Conservation (phyloP, 2,113 vertebrate species). For the Octodon degus region DNA sequence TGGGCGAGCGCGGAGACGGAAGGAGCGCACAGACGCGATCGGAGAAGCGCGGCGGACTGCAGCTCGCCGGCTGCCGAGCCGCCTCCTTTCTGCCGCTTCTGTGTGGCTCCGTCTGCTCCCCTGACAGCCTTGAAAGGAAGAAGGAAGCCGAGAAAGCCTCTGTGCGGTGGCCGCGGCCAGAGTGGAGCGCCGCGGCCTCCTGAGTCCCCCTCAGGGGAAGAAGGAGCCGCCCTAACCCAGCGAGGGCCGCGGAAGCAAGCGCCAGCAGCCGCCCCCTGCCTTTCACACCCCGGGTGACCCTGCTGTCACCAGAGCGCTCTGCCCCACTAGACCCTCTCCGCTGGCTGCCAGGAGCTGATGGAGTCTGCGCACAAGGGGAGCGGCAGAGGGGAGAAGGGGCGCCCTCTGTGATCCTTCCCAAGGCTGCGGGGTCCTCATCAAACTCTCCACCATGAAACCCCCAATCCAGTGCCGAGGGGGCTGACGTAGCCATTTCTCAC, state of each 20-base stretch:
- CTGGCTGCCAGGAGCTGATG: background rate
- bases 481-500: background rate
- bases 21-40: background rate
- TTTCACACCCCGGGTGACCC: background rate
- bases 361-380: rapidly evolving
- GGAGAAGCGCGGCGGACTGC: background rate
- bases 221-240: background rate
- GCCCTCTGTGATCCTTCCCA: background rate
- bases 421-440: background rate
- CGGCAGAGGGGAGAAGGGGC: background rate
- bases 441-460: background rate
- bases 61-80: background rate
- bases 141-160: background rate
- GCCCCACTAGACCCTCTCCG: background rate
- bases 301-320: background rate
- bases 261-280: background rate
- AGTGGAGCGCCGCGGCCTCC: no score
- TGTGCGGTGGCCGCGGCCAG: background rate
- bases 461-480: background rate
- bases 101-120: background rate
- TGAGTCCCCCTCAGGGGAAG: background rate
- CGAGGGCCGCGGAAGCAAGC: background rate
- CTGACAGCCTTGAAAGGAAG: background rate
- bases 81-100: background rate
- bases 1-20: background rate